A percentile compares a stretch with the other conserved stretches of the same genome.
These are phyloP conservation scores for Myathropa florea DNA, from an alignment of 2,888 invertebrate species.

Conservation along the genomic window DNA sequence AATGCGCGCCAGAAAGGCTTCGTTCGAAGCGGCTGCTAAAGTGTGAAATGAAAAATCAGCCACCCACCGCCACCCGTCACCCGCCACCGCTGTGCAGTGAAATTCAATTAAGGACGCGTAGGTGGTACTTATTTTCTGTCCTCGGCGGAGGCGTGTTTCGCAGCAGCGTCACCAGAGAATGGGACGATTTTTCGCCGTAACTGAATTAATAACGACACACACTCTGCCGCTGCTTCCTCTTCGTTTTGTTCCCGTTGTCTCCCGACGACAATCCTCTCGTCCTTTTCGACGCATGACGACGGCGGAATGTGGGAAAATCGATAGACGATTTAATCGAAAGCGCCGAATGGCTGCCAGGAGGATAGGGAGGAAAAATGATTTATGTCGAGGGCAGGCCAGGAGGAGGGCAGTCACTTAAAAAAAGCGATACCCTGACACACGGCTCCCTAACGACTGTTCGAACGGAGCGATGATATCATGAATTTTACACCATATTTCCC, in stretches of 20 bases:
- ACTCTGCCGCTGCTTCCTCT: neutral
- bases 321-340: constrained; percentile 32
- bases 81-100: neutral
- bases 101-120: constrained; percentile 12
- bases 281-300: neutral
- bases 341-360: neutral
- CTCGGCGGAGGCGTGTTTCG: neutral
- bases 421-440: neutral
- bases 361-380: neutral
- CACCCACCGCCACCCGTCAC: neutral
- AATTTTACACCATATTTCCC: neutral
- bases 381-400: neutral
- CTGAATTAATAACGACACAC: constrained; percentile 10
- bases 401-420: neutral
- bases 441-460: constrained; percentile 29
- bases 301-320: neutral
- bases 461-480: constrained; percentile 27
- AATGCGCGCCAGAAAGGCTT: neutral
- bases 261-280: neutral
- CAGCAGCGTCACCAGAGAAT: neutral
- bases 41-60: constrained; percentile 2
- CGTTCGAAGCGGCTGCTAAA: neutral
- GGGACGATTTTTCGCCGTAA: neutral
- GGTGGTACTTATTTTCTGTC: neutral
- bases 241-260: neutral